Evolutionary conservation across 2,888 invertebrate genomes (phyloP).

Genomic region (Glyphotaelius pellucidus): DNA sequence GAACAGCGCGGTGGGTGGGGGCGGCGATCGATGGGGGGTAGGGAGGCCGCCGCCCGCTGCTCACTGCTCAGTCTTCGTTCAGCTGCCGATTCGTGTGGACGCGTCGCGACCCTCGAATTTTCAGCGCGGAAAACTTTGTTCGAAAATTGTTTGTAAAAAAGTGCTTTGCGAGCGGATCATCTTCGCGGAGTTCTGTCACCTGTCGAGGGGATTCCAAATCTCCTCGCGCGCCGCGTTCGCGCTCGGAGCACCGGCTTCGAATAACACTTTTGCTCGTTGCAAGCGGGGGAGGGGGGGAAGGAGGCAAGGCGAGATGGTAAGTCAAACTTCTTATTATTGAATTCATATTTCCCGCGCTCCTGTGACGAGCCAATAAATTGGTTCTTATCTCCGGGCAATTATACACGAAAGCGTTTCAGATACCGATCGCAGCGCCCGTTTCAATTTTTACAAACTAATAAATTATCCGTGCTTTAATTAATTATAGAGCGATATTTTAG

Average conservation of each 20-base stretch:
- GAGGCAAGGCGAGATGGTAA: neutral
- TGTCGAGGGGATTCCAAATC: neutral
- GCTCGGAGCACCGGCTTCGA: neutral
- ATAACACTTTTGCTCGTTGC: neutral
- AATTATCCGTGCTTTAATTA: conserved; percentile 44
- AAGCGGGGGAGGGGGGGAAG: neutral
- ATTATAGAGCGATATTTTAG: conserved; percentile 46
- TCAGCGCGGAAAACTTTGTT: conserved; percentile 21
- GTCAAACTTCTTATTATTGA: conserved; percentile 20
- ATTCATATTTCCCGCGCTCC: neutral
- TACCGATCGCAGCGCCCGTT: conserved; percentile 16
- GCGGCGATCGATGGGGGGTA: neutral
- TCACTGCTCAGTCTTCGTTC: conserved; percentile 14
- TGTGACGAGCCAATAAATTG: conserved; percentile 9
- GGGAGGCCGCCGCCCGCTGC: conserved; percentile 5
- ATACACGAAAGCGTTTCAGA: conserved; percentile 15
- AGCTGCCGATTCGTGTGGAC: neutral
- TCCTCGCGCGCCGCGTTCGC: neutral
- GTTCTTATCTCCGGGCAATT: conserved; percentile 22
- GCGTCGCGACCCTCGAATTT: conserved; percentile 4
- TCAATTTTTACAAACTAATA: conserved; percentile 46
- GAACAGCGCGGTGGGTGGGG: conserved; percentile 6
- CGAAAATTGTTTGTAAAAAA: neutral
- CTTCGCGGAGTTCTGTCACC: neutral
- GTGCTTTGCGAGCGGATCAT: conserved; percentile 3